These are phyloP conservation scores for Invenusta paracnida DNA, from an alignment of 2,888 invertebrate species.

Conservation along the genomic window DNA sequence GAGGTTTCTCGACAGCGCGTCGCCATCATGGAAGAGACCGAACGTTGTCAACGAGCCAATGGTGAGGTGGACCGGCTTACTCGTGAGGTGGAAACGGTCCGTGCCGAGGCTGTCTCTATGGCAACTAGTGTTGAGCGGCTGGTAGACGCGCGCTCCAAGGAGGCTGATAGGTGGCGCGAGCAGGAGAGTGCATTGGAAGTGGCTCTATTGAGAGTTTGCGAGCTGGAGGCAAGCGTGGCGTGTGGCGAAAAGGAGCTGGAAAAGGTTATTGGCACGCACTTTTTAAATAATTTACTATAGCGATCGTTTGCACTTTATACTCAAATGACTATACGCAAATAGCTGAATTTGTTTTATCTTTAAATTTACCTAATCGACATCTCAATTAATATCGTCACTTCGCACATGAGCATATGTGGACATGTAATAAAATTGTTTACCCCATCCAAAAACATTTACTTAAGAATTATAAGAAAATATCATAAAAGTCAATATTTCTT, in stretches of 20 bases:
- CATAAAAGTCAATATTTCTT: too few relatives aligned
- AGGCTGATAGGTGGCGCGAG: neutral
- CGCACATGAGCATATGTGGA: too few relatives aligned
- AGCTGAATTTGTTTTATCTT: too few relatives aligned
- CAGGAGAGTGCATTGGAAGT: neutral
- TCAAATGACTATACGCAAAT: too few relatives aligned
- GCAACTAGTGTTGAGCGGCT: slow-evolving; percentile 5
- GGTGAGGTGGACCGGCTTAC: neutral
- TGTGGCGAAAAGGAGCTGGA: neutral
- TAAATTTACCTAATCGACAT: too few relatives aligned
- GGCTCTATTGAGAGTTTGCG: neutral
- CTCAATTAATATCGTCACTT: too few relatives aligned
- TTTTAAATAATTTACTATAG: too few relatives aligned
- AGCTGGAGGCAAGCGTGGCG: neutral
- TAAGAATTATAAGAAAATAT: too few relatives aligned
- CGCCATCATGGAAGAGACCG: neutral
- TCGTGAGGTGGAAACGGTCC: neutral
- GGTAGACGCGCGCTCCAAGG: neutral
- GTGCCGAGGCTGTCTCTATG: neutral
- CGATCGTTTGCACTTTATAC: too few relatives aligned
- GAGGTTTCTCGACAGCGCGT: neutral
- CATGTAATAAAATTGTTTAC: too few relatives aligned
- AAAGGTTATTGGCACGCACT: neutral
- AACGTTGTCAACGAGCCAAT: neutral
- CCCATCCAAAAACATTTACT: too few relatives aligned